Conservation (phyloP, 35 echinoderm and acorn worm genomes). For the Nesometra sesokonis region DNA sequence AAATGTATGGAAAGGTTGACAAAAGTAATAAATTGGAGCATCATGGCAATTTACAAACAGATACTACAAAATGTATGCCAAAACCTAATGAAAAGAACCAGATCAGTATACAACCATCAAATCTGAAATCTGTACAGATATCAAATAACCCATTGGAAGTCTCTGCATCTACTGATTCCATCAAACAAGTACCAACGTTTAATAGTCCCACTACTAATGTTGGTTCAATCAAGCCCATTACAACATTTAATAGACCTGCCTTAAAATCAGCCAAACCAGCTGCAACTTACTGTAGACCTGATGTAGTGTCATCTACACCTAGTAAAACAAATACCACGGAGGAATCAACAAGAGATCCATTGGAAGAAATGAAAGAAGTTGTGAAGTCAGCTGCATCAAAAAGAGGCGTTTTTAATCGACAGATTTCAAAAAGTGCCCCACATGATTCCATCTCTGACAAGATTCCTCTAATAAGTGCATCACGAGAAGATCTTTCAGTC, state of each 20-base stretch:
- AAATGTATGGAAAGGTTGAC: neutral
- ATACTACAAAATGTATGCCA: neutral
- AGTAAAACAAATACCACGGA: neutral
- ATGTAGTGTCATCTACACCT: neutral
- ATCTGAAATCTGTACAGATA: neutral
- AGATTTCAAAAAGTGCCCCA: neutral
- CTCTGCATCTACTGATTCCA: neutral
- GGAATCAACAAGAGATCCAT: neutral
- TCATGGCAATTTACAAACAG: neutral
- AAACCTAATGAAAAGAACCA: neutral
- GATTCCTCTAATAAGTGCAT: neutral
- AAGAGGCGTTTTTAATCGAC: neutral
- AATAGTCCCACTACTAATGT: neutral
- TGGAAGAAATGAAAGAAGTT: neutral
- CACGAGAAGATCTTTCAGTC: neutral
- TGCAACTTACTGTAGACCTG: neutral
- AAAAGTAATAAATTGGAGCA: neutral
- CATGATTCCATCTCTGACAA: neutral
- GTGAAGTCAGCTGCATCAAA: neutral
- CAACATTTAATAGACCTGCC: neutral
- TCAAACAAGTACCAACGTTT: neutral
- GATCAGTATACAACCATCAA: neutral
- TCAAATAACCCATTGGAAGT: neutral
- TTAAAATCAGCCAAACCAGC: neutral
- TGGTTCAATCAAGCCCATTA: neutral